A percentile compares a stretch with the other conserved stretches of the same genome.
Evolutionary conservation across 2,888 invertebrate genomes (phyloP).

Genomic region (Morinoia aosen): DNA sequence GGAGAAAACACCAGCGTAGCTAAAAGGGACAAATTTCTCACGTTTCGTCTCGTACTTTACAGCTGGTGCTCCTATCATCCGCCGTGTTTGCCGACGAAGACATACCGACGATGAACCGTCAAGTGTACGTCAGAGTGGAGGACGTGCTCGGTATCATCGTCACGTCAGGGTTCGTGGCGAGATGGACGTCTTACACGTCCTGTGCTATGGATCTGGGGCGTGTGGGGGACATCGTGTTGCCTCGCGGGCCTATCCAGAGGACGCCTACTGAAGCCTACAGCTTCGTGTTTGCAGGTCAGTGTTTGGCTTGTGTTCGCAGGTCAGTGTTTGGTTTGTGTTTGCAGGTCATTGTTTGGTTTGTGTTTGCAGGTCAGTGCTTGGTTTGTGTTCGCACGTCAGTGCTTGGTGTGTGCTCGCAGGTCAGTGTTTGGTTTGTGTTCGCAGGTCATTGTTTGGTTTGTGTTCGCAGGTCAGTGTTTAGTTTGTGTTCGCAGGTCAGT

Average conservation of each 20-base stretch:
- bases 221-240: slow-evolving; percentile 16
- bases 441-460: too few relatives aligned
- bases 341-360: too few relatives aligned
- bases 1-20: too few relatives aligned
- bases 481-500: too few relatives aligned
- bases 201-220: slow-evolving; percentile 17
- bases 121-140: slow-evolving; percentile 44
- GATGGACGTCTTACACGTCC: neutral
- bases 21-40: neutral
- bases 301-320: neutral
- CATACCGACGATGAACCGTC: neutral
- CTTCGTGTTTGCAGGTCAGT: slow-evolving; percentile 39
- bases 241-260: neutral
- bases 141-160: slow-evolving; percentile 7
- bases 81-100: slow-evolving; percentile 13
- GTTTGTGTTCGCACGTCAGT: too few relatives aligned
- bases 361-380: too few relatives aligned
- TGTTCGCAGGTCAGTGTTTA: too few relatives aligned
- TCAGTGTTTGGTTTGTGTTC: too few relatives aligned
- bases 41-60: neutral
- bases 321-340: too few relatives aligned
- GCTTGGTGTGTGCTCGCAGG: too few relatives aligned
- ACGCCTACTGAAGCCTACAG: slow-evolving; percentile 42
- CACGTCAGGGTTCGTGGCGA: neutral
- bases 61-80: slow-evolving; percentile 21